These are phyloP conservation scores for Martes flavigula DNA, from an alignment of 2,797 vertebrate species.

Conservation along the genomic window DNA sequence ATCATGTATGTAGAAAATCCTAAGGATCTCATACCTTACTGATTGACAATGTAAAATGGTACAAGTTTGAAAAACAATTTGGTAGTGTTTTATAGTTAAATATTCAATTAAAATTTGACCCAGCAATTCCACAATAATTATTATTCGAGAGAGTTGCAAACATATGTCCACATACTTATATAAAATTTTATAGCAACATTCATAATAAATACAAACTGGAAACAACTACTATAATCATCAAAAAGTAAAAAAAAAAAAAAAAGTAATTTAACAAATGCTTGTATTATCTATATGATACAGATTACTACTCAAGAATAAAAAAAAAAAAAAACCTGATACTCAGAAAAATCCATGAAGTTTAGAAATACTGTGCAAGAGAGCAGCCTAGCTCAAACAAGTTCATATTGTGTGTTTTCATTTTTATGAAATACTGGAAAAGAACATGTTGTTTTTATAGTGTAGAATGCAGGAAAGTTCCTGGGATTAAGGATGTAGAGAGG, in stretches of 20 bases:
- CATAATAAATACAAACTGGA: background rate
- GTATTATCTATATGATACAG: background rate
- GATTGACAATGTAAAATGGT: background rate
- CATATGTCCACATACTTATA: background rate
- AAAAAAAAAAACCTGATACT: background rate
- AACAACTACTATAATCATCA: background rate
- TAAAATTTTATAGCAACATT: background rate
- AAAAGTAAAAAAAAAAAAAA: no score
- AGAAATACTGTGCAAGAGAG: background rate
- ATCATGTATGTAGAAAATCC: background rate
- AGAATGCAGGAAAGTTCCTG: background rate
- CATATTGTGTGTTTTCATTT: background rate
- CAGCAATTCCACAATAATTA: background rate
- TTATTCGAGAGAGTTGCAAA: background rate
- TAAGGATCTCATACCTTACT: background rate
- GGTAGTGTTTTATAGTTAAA: background rate
- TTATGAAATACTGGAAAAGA: background rate
- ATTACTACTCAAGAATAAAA: background rate
- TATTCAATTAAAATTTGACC: background rate
- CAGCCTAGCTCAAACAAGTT: background rate
- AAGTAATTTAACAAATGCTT: background rate
- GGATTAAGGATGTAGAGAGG: background rate
- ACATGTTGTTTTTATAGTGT: background rate
- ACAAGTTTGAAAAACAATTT: background rate
- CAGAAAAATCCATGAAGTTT: background rate